Evolutionary conservation across 2,113 vertebrate genomes (phyloP), one percentile per base, ranked within the genome.

Genomic region (Perccottus glenii): DNA sequence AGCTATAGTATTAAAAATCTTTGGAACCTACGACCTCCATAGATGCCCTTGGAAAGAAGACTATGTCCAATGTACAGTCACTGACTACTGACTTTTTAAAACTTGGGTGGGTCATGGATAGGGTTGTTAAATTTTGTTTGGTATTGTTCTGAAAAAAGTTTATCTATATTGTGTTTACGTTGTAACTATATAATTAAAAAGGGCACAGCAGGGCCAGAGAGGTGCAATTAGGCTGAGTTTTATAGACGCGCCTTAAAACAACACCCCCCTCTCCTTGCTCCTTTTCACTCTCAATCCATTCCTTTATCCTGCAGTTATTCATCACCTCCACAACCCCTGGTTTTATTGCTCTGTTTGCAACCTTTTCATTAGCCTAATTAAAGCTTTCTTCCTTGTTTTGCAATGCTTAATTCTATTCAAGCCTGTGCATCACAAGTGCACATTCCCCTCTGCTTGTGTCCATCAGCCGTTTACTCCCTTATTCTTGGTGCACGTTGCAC

Each of bases 401-500:
- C 67, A 67, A 64, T 11, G 42, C 60, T 57, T 6, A 11, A 19
- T 73, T 55, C 46, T 33, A 55, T 71, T 64, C 59, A 49, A 32
- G 55, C 50, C 70, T 47, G 12, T 38, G 48, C 45, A 32, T 49
- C 66, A 48, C n/a, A 10, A 38, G 8, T 9, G 6, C n/a, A 3
- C 12, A 6, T 12, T 50, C 33, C 19, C 10, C 19, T 2, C 14
- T 14, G 0, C 63, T 35, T 46, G 9, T 6, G 19, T 55, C 47
- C 46, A 16, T 19, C 50, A 10, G 40, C 38, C 45, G n/a, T 10
- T 56, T 33, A n/a, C 44, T 64, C 45, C 47, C 8, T 46, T 72
- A 67, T 80, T 90, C 88, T 84, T 87, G 85, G 88, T 89, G 85
- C 73, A 88, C 80, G 63, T 15, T 60, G 81, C 57, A 73, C 78